Evolutionary conservation across 2,797 vertebrate genomes (phyloP).

Genomic region (Poeciliopsis paucimaculata): DNA sequence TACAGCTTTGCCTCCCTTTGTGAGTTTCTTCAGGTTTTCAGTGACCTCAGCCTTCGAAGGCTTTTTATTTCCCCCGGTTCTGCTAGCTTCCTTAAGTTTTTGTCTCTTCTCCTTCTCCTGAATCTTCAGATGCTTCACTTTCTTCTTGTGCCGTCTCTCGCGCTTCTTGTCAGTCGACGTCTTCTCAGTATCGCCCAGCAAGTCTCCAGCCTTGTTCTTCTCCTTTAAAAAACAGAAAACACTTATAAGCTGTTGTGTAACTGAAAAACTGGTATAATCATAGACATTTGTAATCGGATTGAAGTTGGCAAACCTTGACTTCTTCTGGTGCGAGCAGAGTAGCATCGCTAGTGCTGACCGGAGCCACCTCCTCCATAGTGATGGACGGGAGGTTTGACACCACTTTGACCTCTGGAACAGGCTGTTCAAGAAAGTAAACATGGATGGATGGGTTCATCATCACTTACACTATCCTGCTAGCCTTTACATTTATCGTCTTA

Average conservation of each 20-base stretch:
- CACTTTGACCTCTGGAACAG: constrained; percentile 92
- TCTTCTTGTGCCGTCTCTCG: constrained; percentile 89
- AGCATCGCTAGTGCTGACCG: constrained; percentile 89
- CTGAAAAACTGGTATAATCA: constrained; percentile 7
- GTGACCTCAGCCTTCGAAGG: constrained; percentile 79
- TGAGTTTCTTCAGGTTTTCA: constrained; percentile 85
- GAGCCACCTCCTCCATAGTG: constrained; percentile 95
- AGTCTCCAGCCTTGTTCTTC: constrained; percentile 92
- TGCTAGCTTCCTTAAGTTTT: constrained; percentile 83
- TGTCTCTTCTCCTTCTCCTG: constrained; percentile 85
- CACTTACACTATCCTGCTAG: not conserved
- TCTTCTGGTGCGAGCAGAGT: constrained; percentile 96
- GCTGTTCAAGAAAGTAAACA: constrained; percentile 71
- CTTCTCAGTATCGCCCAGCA: constrained; percentile 89
- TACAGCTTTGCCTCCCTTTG: constrained; percentile 87
- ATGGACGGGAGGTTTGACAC: constrained; percentile 94
- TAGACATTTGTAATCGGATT: not conserved
- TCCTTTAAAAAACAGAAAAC: constrained; percentile 67
- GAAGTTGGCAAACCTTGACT: constrained; percentile 84
- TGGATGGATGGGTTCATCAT: constrained; percentile 12
- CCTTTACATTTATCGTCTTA: not conserved
- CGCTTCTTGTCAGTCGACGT: constrained; percentile 92
- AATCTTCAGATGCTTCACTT: constrained; percentile 83
- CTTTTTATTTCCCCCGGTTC: constrained; percentile 74
- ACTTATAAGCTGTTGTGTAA: constrained; percentile 19